These are phyloP conservation scores for Thyatira batis DNA, from an alignment of 2,888 invertebrate species.

Conservation along the genomic window DNA sequence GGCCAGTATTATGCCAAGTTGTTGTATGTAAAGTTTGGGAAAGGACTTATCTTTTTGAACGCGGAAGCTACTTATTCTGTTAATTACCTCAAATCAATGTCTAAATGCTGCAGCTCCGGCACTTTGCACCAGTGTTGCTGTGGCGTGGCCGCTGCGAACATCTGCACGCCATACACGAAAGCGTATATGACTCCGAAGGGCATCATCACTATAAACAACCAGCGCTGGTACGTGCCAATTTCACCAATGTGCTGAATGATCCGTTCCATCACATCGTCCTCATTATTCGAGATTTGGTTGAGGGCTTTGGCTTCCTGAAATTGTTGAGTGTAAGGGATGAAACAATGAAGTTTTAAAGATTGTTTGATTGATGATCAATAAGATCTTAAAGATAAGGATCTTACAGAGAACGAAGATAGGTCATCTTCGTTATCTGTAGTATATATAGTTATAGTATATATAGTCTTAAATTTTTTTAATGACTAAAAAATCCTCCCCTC, in stretches of 20 bases:
- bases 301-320: constrained; percentile 10
- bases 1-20: not conserved
- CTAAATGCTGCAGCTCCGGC: constrained; percentile 46
- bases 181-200: constrained; percentile 46
- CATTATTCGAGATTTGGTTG: constrained; percentile 7
- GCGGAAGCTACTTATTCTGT: too few relatives aligned
- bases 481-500: too few relatives aligned
- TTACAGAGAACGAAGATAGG: too few relatives aligned
- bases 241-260: constrained; percentile 38
- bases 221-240: constrained; percentile 34
- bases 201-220: constrained; percentile 42
- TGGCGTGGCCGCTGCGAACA: constrained; percentile 55
- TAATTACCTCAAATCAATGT: constrained; percentile 38
- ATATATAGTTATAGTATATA: too few relatives aligned
- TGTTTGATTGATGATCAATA: too few relatives aligned
- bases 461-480: too few relatives aligned
- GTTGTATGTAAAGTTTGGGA: not conserved
- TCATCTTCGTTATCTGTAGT: too few relatives aligned
- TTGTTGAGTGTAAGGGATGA: not conserved
- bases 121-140: constrained; percentile 56
- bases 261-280: constrained; percentile 31
- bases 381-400: too few relatives aligned
- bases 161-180: constrained; percentile 50
- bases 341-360: too few relatives aligned
- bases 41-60: too few relatives aligned